Conservation (phyloP, 2,113 vertebrate genomes). For the Channa maculata region DNA sequence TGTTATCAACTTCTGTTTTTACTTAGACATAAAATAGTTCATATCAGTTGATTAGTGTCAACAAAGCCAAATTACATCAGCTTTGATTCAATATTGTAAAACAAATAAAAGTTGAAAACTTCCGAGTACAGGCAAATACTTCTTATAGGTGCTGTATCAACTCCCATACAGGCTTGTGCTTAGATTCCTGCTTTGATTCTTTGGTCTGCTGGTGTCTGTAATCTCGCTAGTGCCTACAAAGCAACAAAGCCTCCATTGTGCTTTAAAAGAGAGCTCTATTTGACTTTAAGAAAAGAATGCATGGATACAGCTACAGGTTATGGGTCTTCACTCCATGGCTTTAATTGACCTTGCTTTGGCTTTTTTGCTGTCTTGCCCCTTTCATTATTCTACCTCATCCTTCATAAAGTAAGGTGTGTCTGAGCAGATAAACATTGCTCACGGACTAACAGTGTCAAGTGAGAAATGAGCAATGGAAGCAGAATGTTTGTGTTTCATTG, state of each 20-base stretch:
- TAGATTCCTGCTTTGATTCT: conserved; percentile 32
- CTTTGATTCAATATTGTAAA: too few relatives aligned
- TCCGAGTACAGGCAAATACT: too few relatives aligned
- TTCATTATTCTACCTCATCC: conserved; percentile 37
- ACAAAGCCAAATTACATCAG: too few relatives aligned
- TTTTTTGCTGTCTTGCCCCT: conserved; percentile 21
- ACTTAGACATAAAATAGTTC: too few relatives aligned
- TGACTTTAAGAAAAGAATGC: conserved; percentile 21
- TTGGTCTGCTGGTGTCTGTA: conserved; percentile 39
- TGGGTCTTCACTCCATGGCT: conserved; percentile 40
- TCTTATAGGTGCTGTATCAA: too few relatives aligned
- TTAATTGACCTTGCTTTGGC: conserved; percentile 26
- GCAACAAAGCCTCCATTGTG: conserved; percentile 17
- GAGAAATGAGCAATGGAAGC: conserved; percentile 12
- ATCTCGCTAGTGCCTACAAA: conserved; percentile 11
- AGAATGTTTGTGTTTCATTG: conserved; percentile 25
- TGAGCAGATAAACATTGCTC: conserved; percentile 28
- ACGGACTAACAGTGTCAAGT: conserved; percentile 45
- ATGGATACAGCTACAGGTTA: conserved; percentile 19
- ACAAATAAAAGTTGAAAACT: too few relatives aligned
- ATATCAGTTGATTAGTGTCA: too few relatives aligned
- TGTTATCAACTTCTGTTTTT: too few relatives aligned
- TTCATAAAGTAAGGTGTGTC: conserved; percentile 38
- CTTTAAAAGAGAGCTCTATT: conserved; percentile 29
- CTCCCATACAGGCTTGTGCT: conserved; percentile 9